Percentiles rank a stretch among this genome's conserved stretches.
Evolutionary conservation across 2,113 vertebrate genomes (phyloP).

Genomic region (Mormyrus iriodes): DNA sequence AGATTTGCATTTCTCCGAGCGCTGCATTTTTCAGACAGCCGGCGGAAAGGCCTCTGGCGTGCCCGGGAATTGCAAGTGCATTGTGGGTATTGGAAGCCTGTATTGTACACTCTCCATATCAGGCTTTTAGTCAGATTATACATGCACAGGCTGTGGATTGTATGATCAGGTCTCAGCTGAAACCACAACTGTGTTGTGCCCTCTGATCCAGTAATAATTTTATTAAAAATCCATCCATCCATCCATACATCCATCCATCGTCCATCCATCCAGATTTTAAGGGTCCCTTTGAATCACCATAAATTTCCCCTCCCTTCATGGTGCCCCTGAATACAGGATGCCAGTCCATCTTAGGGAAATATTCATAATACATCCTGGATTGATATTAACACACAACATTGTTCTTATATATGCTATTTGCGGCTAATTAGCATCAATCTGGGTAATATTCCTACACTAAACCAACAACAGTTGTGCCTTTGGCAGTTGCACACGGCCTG

Average conservation of each 20-base stretch:
- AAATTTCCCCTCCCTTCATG: not conserved
- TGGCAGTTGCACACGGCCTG: not conserved
- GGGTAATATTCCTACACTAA: not conserved
- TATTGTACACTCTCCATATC: not conserved
- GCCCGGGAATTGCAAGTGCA: not conserved
- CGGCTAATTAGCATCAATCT: not conserved
- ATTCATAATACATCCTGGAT: not conserved
- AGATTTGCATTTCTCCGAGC: conserved; percentile 13
- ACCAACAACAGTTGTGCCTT: not conserved
- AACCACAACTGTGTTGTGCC: not conserved
- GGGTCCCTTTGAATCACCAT: not conserved
- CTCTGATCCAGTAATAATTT: not conserved
- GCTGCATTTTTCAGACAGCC: not conserved
- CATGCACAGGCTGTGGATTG: not conserved
- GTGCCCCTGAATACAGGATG: not conserved
- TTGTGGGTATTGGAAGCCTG: not conserved
- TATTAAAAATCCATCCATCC: not conserved
- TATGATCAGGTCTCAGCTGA: not conserved
- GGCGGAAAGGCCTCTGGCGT: not conserved
- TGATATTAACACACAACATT: not conserved
- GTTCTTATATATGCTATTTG: not conserved
- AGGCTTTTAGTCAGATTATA: not conserved
- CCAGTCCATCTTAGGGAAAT: not conserved
- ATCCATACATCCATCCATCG: not conserved
- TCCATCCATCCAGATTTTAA: not conserved